Evolutionary conservation across 2,888 invertebrate species (phyloP).

Genomic region (Stenoptilia bipunctidactyla): DNA sequence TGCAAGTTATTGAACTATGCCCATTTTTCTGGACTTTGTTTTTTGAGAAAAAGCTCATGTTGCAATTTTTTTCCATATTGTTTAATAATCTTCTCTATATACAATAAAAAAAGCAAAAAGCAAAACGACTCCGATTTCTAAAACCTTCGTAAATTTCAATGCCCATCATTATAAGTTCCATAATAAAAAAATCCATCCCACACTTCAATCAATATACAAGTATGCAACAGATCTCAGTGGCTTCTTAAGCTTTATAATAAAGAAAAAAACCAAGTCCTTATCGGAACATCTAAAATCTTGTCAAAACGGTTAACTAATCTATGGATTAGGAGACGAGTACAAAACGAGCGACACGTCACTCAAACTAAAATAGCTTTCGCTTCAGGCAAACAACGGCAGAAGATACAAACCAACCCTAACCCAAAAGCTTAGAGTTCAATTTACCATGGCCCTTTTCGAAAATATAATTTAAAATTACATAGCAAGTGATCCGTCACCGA

Average conservation of each 20-base stretch:
- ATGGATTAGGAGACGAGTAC: constrained; percentile 58
- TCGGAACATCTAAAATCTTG: constrained; percentile 55
- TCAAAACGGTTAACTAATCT: constrained; percentile 69
- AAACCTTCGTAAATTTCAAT: too few relatives aligned
- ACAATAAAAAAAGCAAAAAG: too few relatives aligned
- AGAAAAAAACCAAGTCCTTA: constrained; percentile 28
- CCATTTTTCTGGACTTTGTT: too few relatives aligned
- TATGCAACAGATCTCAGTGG: background rate
- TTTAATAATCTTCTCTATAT: too few relatives aligned
- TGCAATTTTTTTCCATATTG: too few relatives aligned
- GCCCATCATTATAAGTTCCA: too few relatives aligned
- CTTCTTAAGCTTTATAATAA: constrained; percentile 7
- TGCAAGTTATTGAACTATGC: too few relatives aligned
- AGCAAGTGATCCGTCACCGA: constrained; percentile 66
- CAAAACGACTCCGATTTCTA: too few relatives aligned
- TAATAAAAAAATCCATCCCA: too few relatives aligned
- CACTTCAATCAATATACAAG: too few relatives aligned
- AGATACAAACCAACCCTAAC: background rate
- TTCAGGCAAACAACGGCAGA: constrained; percentile 6
- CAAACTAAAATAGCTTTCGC: constrained; percentile 16
- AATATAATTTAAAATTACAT: constrained; percentile 54
- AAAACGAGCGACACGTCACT: constrained; percentile 50
- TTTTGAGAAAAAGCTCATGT: too few relatives aligned
- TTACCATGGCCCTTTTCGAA: constrained; percentile 28
- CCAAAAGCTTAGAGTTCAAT: background rate